Evolutionary conservation across 2,888 invertebrate species (phyloP), one percentile per base, ranked within the genome.

Genomic region (Cryptocephalus moraei): DNA sequence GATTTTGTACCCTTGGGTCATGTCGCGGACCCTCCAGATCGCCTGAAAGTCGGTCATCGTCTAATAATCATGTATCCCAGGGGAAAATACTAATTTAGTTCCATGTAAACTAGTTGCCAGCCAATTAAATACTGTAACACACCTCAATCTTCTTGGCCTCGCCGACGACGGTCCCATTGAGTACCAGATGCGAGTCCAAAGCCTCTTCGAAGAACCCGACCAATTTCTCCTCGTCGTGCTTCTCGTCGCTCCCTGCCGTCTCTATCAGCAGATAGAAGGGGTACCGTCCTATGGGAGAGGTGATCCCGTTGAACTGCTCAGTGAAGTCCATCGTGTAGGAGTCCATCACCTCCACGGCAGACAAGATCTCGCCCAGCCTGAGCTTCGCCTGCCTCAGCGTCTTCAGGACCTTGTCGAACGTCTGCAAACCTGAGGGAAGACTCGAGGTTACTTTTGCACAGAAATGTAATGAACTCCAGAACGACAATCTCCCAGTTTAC

Each of bases 321-420:
- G 83, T 80, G 45, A 79, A 74, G 11, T 77, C 75, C 62, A 95
- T 76, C 0, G 90, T 80, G 32, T 71, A 69, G 11, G 73, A 73
- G 70, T 97, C 97, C 56, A 96, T 84, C 74, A 96, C 82, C 74
- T 97, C 97, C 71, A 91, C 93, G 0, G 95, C 91, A 8, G 95
- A 95, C 40, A 97, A 69, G 54, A 92, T 89, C 74, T 96, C 96
- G 1, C 86, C 88, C 14, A 94, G 72, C 12, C 81, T 78, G 1
- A 69, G 69, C 67, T 84, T 88, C 0, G 92, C 89, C 50, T 80
- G 74, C 54, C 78, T 74, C 64, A 84, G 89, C 1, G 90, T 79
- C 56, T 83, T 73, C 10, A 94, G 70, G 12, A 93, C 84, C 55
- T 82, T 78, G 13, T 86, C 81, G 67, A 90, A 96, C 42, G 73